These are phyloP conservation scores for Zaprionus bogoriensis DNA, from an alignment of 2,888 invertebrate genomes.

Conservation along the genomic window DNA sequence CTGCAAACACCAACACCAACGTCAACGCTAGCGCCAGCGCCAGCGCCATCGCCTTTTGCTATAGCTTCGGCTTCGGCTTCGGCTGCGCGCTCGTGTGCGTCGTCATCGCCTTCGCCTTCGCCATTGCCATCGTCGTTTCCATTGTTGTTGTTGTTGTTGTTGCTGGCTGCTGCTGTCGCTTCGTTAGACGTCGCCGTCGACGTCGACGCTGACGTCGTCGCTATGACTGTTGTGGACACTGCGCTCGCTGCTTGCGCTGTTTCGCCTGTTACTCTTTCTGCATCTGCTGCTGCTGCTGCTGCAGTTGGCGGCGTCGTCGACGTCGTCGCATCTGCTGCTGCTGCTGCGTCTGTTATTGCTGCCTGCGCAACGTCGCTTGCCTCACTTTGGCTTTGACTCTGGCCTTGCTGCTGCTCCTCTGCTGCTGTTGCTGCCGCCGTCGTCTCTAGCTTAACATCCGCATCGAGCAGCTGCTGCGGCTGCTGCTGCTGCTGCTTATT, in stretches of 20 bases:
- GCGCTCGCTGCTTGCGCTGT: slow-evolving; percentile 3
- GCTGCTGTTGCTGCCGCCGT: slow-evolving; percentile 9
- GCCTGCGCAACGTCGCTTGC: neutral
- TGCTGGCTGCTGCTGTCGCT: slow-evolving; percentile 13
- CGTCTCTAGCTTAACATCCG: slow-evolving; percentile 22
- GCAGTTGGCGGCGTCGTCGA: too few species aligned
- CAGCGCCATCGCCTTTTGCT: slow-evolving; percentile 5
- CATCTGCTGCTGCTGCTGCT: neutral
- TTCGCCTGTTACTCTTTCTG: slow-evolving; percentile 9
- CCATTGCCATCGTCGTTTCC: slow-evolving; percentile 19
- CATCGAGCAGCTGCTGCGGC: slow-evolving; percentile 22
- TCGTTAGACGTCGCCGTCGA: neutral
- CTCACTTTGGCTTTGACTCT: slow-evolving; percentile 24
- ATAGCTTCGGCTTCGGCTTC: slow-evolving; percentile 16
- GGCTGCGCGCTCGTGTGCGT: slow-evolving; percentile 27
- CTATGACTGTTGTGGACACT: neutral
- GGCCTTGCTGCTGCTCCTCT: slow-evolving; percentile 31
- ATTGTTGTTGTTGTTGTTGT: slow-evolving; percentile 28
- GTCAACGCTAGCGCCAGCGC: slow-evolving; percentile 9
- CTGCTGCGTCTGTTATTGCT: neutral
- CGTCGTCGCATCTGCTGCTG: too few species aligned
- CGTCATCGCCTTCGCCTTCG: slow-evolving; percentile 19
- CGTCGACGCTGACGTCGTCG: slow-evolving; percentile 14
- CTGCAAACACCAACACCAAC: too few species aligned
- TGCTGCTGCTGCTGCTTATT: neutral